Conservation (phyloP, 2,888 invertebrate species). For the Drosophila recens region DNA sequence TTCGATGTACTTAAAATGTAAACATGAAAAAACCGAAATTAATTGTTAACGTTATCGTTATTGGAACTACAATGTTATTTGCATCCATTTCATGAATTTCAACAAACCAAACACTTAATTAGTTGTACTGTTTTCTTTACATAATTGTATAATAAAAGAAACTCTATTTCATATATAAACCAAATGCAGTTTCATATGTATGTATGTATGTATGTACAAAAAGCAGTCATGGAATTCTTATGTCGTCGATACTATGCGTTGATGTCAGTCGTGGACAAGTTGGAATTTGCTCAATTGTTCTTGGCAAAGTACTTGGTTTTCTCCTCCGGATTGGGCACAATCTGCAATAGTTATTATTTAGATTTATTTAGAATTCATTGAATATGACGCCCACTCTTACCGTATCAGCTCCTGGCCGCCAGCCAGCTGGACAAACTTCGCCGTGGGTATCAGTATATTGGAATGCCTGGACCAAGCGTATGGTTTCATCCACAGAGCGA, state of each 20-base stretch:
- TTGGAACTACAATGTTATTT: constrained; percentile 40
- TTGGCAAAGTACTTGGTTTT: constrained; percentile 93
- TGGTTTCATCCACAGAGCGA: constrained; percentile 96
- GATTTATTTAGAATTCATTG: not conserved
- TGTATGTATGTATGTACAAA: constrained; percentile 44
- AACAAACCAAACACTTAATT: constrained; percentile 20
- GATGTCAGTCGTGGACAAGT: constrained; percentile 49
- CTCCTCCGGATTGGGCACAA: constrained; percentile 92
- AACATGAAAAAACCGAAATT: constrained; percentile 6
- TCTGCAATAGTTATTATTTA: constrained; percentile 86
- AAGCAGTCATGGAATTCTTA: constrained; percentile 25
- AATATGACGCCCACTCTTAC: constrained; percentile 86
- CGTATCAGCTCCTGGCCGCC: constrained; percentile 97
- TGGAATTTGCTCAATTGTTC: constrained; percentile 78
- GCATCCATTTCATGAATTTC: constrained; percentile 36
- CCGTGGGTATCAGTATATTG: constrained; percentile 96
- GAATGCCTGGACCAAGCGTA: constrained; percentile 96
- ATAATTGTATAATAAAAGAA: constrained; percentile 59
- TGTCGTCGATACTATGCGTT: constrained; percentile 13
- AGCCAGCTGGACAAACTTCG: constrained; percentile 97
- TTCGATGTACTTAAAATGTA: constrained; percentile 43
- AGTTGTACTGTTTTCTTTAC: constrained; percentile 48
- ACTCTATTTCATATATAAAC: constrained; percentile 63
- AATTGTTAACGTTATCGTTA: constrained; percentile 45
- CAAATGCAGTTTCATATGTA: constrained; percentile 13